Percentiles rank a stretch among this genome's conserved stretches.
Evolutionary conservation across 1,140 invertebrate genomes (phyloP).

Genomic region (Euwallacea fornicatus): DNA sequence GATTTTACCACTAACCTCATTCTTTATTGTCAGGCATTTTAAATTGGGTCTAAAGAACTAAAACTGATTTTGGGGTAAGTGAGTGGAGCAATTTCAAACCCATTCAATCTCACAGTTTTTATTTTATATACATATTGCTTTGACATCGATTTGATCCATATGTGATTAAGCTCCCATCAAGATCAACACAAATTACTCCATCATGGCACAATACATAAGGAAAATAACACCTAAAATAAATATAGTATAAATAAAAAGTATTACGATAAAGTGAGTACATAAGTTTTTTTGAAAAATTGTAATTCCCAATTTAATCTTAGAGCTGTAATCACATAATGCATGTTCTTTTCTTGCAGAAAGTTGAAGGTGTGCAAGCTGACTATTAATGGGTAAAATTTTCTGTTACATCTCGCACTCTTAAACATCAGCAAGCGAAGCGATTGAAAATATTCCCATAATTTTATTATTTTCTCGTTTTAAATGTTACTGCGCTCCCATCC

Average conservation of each 20-base stretch:
- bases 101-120: not conserved
- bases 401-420: constrained; percentile 24
- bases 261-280: too few relatives aligned
- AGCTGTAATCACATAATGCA: constrained; percentile 2
- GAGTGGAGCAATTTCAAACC: not conserved
- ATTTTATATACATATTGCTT: not conserved
- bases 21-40: constrained; percentile 3
- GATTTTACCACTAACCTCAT: not conserved
- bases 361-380: too few relatives aligned
- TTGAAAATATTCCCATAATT: not conserved
- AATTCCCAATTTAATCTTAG: not conserved
- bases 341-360: not conserved
- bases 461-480: not conserved
- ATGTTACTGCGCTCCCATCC: not conserved
- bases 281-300: not conserved
- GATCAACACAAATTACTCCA: not conserved
- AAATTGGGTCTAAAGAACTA: not conserved
- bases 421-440: constrained; percentile 3
- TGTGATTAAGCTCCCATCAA: constrained; percentile 2
- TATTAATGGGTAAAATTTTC: constrained; percentile 6
- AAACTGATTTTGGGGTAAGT: too few relatives aligned
- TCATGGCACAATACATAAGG: not conserved
- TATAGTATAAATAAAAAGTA: too few relatives aligned
- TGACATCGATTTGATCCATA: not conserved
- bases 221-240: too few relatives aligned